phyloP scores from a whole-genome alignment of 2,797 vertebrate species.

The Presbytis comata region DNA sequence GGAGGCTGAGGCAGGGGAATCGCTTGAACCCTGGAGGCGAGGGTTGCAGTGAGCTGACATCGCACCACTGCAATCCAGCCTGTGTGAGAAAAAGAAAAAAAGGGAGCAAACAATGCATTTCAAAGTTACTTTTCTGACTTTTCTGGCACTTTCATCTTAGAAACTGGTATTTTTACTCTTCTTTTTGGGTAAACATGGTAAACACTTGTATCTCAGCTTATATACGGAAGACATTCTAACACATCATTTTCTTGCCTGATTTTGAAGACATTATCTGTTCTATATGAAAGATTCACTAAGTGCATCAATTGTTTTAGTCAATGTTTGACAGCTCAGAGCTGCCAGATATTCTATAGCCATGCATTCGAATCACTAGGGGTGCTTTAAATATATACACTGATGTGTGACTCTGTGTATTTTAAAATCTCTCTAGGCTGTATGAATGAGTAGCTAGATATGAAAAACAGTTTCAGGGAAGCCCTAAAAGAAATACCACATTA shows the following conservation, averaged over 20 bases:
- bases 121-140: background rate
- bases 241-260: background rate
- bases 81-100: too few relatives aligned
- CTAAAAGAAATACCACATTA: background rate
- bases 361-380: background rate
- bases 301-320: background rate
- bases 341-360: background rate
- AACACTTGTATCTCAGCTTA: background rate
- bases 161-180: background rate
- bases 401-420: background rate
- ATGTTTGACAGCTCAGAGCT: background rate
- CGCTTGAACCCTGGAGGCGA: too few relatives aligned
- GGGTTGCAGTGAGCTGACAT: too few relatives aligned
- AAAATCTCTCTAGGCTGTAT: background rate
- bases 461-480: constrained; percentile 4
- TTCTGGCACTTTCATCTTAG: background rate
- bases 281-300: background rate
- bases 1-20: too few relatives aligned
- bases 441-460: background rate
- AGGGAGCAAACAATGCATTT: background rate
- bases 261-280: background rate
- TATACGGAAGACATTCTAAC: background rate
- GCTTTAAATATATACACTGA: background rate
- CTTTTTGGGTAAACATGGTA: background rate
- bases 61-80: too few relatives aligned